phyloP scores from a whole-genome alignment of 2,888 invertebrate genomes.

The Caenorhabditis virilis region DNA sequence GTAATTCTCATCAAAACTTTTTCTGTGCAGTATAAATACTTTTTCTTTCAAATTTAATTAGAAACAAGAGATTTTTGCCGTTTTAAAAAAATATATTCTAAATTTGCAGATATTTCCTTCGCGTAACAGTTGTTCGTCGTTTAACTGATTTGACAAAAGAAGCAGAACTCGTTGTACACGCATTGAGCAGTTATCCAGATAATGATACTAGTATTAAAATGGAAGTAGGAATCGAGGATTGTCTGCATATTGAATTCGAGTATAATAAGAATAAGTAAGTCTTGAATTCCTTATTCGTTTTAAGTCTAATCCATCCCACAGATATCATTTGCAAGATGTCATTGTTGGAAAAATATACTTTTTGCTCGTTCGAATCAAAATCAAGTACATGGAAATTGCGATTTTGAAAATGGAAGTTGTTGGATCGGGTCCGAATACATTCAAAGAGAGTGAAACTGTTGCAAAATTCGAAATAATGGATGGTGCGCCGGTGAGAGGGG shows the following conservation, averaged over 20 bases:
- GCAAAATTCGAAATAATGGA: slow-evolving; percentile 99
- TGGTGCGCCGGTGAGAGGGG: slow-evolving; percentile 93
- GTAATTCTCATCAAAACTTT: too few relatives aligned
- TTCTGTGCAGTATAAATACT: too few relatives aligned
- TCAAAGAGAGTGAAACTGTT: slow-evolving; percentile 97
- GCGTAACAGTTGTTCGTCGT: slow-evolving; percentile 91
- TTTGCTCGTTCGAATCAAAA: slow-evolving; percentile 96
- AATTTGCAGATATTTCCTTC: slow-evolving; percentile 87
- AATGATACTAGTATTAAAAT: slow-evolving; percentile 97
- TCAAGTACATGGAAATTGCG: slow-evolving; percentile 99
- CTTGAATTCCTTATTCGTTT: neutral
- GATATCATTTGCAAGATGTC: slow-evolving; percentile 96
- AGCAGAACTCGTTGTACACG: slow-evolving; percentile 94
- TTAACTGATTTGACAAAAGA: slow-evolving; percentile 93
- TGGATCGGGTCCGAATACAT: slow-evolving; percentile 79
- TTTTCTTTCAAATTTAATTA: slow-evolving; percentile 10
- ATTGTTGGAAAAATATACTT: slow-evolving; percentile 99
- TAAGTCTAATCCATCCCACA: slow-evolving; percentile 66
- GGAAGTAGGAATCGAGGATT: slow-evolving; percentile 93
- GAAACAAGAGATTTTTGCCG: neutral
- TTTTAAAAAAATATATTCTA: slow-evolving; percentile 59
- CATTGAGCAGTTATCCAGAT: slow-evolving; percentile 95
- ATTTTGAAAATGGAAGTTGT: slow-evolving; percentile 84
- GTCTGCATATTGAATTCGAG: slow-evolving; percentile 99
- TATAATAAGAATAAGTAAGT: slow-evolving; percentile 97